Base-by-base conservation (phyloP, 2,113 vertebrate genomes). In the Vimba vimba region DNA sequence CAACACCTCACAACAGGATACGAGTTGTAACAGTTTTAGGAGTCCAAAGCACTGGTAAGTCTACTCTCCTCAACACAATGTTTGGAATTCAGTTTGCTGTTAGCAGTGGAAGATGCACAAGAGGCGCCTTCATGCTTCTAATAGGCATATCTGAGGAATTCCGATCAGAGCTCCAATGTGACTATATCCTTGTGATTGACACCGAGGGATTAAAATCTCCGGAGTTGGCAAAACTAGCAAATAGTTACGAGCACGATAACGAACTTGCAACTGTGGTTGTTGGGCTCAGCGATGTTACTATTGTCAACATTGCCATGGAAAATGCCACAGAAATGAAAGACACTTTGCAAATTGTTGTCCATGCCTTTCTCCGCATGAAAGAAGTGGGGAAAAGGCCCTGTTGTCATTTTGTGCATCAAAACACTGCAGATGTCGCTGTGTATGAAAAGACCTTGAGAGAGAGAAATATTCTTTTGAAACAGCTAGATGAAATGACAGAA, bases 1-100 rank as follows among this genome's bases (percentile, higher is more conserved):
- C 90, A 17, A 2, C 85, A 17, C 77, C 27, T 17, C 83, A 86
- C 19, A 91, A 85, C 52, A 88, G 43, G 0, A 85, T 92, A 62
- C 83, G 88, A 52, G 89, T 91, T 15, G 64, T 92, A 1, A 78
- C 90, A 5, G 66, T 92, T 43, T 82, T 92, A 33, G 90, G 91
- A 27, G 88, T 86, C 7, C 90, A 93, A 85, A 90, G 88, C 47
- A 85, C 88, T 2, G 92, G 92, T 1, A 93, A 95, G 71, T 96
- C 95, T 52, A 96, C 95, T 1, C 92, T 96, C 3, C 94, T 96
- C 17, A 96, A 96, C 88, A 95, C 94, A 84, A 95, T 96, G 95
- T 96, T 96, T 79, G 95, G 95, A 9, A 89, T 94, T 73, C 93
- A 93, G 83, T 96, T 96, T 85, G 90, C 93, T 2, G 90, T 95